Conservation (phyloP, 2,888 invertebrate genomes). For the Pachymerium ferrugineum region DNA sequence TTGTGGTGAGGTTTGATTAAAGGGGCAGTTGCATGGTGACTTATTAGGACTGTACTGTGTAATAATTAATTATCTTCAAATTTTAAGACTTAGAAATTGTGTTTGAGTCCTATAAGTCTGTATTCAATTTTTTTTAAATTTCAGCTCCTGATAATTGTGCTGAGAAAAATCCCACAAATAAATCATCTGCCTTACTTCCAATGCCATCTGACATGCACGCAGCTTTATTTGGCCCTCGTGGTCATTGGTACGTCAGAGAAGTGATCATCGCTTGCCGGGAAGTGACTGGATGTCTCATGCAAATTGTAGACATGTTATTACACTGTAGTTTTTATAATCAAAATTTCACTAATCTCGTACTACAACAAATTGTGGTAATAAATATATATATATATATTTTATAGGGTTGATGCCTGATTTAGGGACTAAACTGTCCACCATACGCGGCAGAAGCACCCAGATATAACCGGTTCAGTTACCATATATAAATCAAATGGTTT, state of each 20-base stretch:
- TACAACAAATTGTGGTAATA: conserved; percentile 48
- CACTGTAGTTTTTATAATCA: conserved; percentile 47
- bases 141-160: conserved; percentile 12
- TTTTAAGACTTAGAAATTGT: neutral
- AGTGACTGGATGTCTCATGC: conserved; percentile 40
- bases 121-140: neutral
- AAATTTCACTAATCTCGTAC: conserved; percentile 44
- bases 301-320: conserved; percentile 47
- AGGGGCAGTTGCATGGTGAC: too few species aligned
- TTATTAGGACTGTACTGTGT: too few species aligned
- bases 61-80: neutral
- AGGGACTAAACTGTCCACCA: too few species aligned
- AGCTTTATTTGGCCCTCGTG: conserved; percentile 43
- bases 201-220: conserved; percentile 43
- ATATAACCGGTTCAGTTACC: too few species aligned
- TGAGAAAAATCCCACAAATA: conserved; percentile 31
- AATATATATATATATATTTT: neutral
- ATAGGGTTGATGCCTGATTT: too few species aligned
- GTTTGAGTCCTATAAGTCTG: too few species aligned
- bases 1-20: too few species aligned
- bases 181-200: conserved; percentile 40
- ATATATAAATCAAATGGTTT: neutral
- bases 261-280: conserved; percentile 48
- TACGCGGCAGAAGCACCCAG: too few species aligned
- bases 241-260: conserved; percentile 45